These are phyloP conservation scores for Psittacula echo DNA, from an alignment of 2,797 vertebrate genomes.

Conservation along the genomic window DNA sequence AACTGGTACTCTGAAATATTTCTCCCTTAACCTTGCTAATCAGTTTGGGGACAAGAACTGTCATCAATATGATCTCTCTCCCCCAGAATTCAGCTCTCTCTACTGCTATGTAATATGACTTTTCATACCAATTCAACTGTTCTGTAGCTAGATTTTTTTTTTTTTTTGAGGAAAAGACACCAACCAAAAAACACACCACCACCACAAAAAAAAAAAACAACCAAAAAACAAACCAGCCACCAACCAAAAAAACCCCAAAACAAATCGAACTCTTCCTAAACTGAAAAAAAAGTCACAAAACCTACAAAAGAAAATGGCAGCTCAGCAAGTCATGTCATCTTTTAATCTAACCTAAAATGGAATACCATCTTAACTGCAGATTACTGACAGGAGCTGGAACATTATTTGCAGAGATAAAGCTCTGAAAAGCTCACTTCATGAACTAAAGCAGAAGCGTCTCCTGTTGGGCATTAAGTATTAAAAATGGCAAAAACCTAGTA, in stretches of 20 bases:
- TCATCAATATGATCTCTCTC: not conserved
- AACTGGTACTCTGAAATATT: not conserved
- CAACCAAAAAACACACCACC: not conserved
- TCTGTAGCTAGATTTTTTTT: not conserved
- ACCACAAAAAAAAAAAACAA: not conserved
- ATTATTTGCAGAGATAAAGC: not conserved
- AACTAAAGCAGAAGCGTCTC: not conserved
- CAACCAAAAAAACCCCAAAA: not conserved
- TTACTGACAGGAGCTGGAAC: not conserved
- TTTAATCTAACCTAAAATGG: not conserved
- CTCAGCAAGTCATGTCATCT: not conserved
- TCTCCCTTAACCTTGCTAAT: not conserved
- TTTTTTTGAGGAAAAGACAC: not conserved
- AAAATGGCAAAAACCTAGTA: not conserved
- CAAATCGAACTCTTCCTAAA: not conserved
- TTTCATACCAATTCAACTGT: not conserved
- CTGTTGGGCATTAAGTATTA: rapidly evolving
- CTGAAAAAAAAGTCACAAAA: not conserved
- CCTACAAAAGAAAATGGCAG: not conserved
- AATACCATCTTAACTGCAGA: not conserved
- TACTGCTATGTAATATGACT: not conserved
- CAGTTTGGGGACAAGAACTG: not conserved
- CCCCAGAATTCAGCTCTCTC: not conserved
- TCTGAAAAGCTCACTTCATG: not conserved
- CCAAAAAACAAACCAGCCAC: too few species aligned